These are phyloP conservation scores for Anas georgica DNA, from an alignment of 2,797 vertebrate species.

Conservation along the genomic window DNA sequence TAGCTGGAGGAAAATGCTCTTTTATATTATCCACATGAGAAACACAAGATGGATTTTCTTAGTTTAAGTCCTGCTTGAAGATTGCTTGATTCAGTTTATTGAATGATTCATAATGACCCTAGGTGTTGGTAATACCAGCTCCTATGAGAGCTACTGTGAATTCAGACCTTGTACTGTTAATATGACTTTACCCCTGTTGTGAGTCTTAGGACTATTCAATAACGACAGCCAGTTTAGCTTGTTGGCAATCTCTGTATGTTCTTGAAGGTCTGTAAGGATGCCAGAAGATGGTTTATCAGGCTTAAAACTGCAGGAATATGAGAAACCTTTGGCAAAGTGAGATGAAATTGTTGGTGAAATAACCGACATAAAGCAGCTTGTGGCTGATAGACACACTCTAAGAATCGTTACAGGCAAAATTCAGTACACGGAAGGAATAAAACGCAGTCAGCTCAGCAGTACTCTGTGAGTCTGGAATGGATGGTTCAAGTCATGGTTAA, in stretches of 20 bases:
- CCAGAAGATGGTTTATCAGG: conserved; percentile 1
- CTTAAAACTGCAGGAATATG: background rate
- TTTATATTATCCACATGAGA: background rate
- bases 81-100: background rate
- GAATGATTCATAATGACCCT: background rate
- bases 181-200: background rate
- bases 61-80: background rate
- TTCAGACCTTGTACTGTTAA: background rate
- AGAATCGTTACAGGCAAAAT: background rate
- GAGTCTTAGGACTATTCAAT: background rate
- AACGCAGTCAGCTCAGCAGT: background rate
- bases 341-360: conserved; percentile 34
- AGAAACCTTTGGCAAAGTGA: conserved; percentile 26
- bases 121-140: conserved; percentile 2
- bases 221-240: background rate
- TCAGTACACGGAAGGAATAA: conserved; percentile 23
- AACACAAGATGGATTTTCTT: conserved; percentile 5
- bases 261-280: background rate
- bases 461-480: conserved; percentile 32
- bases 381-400: background rate
- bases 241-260: background rate
- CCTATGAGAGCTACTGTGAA: background rate
- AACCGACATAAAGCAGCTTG: background rate
- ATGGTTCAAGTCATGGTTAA: conserved; percentile 33
- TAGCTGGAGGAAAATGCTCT: background rate